Evolutionary conservation across 2,888 invertebrate genomes (phyloP).

Genomic region (Thysanoteuthis rhombus): DNA sequence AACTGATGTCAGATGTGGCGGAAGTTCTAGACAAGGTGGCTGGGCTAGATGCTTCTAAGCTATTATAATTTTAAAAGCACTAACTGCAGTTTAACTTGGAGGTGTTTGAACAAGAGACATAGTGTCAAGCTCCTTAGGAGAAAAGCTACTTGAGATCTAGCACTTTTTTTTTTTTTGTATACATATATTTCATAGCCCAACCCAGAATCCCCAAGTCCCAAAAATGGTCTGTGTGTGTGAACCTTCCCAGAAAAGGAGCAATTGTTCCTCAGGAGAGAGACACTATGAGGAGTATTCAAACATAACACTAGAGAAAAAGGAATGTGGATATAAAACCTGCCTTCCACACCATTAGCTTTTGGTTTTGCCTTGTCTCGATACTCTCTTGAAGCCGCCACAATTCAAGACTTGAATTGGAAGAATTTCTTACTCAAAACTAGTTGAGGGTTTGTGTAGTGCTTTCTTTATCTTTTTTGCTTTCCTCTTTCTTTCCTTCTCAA

Average conservation of each 20-base stretch:
- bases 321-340: slow-evolving; percentile 12
- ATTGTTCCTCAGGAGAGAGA: background rate
- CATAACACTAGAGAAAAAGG: background rate
- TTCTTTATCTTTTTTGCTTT: slow-evolving; percentile 15
- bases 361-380: background rate
- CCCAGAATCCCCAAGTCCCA: background rate
- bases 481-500: slow-evolving; percentile 16
- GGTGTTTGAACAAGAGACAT: background rate
- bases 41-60: background rate
- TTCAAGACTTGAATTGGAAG: background rate
- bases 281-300: background rate
- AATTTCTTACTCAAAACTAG: background rate
- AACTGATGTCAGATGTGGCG: slow-evolving; percentile 12
- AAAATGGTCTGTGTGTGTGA: background rate
- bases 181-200: background rate
- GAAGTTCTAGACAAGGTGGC: slow-evolving; percentile 12
- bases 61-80: background rate
- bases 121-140: background rate
- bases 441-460: background rate
- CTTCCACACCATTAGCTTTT: background rate
- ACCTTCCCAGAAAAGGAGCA: background rate
- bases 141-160: background rate
- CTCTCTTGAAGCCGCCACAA: background rate
- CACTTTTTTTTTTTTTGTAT: background rate
- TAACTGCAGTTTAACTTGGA: slow-evolving; percentile 12